Percentiles rank a stretch among this genome's conserved stretches.
These are phyloP conservation scores for Phrynocephalus guinanensis DNA, from an alignment of 2,797 vertebrate genomes.

Conservation along the genomic window DNA sequence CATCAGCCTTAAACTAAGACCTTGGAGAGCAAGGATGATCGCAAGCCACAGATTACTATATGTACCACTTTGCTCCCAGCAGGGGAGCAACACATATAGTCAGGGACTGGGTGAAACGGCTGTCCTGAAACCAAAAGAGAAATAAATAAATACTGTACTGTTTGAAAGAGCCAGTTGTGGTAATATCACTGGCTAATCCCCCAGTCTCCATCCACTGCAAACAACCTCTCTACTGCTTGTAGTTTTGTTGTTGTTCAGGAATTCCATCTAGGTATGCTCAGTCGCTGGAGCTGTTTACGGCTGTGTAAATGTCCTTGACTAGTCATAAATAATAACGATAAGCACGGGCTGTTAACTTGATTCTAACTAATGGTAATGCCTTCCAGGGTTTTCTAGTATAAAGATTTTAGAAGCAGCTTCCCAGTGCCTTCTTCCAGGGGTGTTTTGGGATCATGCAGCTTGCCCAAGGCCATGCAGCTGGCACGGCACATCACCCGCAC, in stretches of 20 bases:
- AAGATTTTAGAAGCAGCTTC: no score
- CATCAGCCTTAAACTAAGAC: neutral
- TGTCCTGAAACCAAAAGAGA: neutral
- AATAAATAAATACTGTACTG: neutral
- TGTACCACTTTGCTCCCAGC: neutral
- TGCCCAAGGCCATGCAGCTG: no score
- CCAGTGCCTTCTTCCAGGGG: no score
- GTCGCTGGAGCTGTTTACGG: neutral
- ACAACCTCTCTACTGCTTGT: neutral
- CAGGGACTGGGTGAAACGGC: neutral
- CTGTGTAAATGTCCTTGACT: neutral
- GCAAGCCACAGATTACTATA: neutral
- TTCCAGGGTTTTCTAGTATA: no score
- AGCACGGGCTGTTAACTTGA: neutral
- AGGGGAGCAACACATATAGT: no score
- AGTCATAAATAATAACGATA: neutral
- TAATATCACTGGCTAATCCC: neutral
- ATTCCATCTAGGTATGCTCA: neutral
- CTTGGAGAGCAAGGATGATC: no score
- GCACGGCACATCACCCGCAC: no score
- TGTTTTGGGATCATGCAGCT: no score
- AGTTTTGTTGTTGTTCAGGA: neutral
- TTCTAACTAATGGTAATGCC: no score
- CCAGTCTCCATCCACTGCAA: neutral
- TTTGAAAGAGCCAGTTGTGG: neutral